phyloP scores from a whole-genome alignment of 2,113 vertebrate species.

The human (Homo sapiens) region DNA sequence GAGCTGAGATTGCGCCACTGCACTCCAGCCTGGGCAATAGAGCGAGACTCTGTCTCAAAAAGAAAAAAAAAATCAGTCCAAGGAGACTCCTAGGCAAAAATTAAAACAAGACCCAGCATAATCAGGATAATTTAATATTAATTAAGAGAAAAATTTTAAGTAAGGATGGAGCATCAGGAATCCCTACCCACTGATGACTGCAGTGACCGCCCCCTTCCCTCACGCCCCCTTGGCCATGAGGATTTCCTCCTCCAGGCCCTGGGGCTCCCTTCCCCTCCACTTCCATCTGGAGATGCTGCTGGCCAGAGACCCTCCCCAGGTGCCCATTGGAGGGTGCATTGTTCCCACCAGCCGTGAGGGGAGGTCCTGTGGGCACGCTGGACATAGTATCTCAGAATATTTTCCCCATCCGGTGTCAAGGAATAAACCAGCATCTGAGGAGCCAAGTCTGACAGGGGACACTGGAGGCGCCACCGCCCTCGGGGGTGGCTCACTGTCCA shows the following conservation, averaged over 20 bases:
- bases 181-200: neutral
- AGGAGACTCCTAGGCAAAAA: neutral
- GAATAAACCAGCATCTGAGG: neutral
- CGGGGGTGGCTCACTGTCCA: neutral
- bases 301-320: rapidly evolving
- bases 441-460: neutral
- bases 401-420: neutral
- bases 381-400: rapidly evolving
- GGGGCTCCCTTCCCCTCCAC: neutral
- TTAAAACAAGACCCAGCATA: neutral
- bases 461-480: no score
- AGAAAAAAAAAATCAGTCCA: no score
- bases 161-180: neutral
- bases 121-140: neutral
- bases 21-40: no score
- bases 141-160: neutral
- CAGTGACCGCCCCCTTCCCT: neutral
- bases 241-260: no score
- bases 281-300: neutral
- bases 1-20: rapidly evolving
- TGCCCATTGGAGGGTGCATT: no score
- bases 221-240: neutral
- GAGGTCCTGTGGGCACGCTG: neutral
- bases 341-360: neutral
- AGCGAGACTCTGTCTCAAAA: no score